Evolutionary conservation across 2,888 invertebrate species (phyloP).

Genomic region (Seira sanloemensis): DNA sequence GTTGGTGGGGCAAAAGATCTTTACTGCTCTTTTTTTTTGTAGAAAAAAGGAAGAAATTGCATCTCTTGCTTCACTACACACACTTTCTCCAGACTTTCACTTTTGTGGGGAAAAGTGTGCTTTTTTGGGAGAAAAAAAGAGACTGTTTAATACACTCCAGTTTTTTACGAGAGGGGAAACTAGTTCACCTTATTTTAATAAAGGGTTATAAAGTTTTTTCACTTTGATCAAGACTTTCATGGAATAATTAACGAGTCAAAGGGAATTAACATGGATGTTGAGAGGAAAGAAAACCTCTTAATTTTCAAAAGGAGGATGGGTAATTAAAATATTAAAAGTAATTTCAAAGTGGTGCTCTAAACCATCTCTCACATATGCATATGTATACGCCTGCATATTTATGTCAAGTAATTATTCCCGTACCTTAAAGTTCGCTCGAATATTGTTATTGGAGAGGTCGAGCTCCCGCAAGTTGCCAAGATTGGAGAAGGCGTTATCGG

Average conservation of each 20-base stretch:
- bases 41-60: neutral
- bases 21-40: too few species aligned
- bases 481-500: conserved; percentile 92
- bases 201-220: neutral
- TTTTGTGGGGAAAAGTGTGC: too few species aligned
- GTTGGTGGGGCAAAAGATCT: too few species aligned
- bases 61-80: neutral
- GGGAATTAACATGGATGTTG: neutral
- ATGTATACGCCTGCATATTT: too few species aligned
- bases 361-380: too few species aligned
- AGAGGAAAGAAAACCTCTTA: neutral
- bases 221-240: neutral
- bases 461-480: conserved; percentile 84
- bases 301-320: neutral
- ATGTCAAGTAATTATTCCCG: too few species aligned
- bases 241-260: neutral
- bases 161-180: too few species aligned
- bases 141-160: too few species aligned
- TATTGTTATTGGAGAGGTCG: conserved; percentile 87
- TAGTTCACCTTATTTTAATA: conserved; percentile 10
- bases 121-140: too few species aligned
- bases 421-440: conserved; percentile 87
- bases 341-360: neutral
- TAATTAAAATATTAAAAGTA: neutral
- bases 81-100: neutral